phyloP scores from a whole-genome alignment of 2,797 vertebrate species.

The Rhadinocentrus ornatus region DNA sequence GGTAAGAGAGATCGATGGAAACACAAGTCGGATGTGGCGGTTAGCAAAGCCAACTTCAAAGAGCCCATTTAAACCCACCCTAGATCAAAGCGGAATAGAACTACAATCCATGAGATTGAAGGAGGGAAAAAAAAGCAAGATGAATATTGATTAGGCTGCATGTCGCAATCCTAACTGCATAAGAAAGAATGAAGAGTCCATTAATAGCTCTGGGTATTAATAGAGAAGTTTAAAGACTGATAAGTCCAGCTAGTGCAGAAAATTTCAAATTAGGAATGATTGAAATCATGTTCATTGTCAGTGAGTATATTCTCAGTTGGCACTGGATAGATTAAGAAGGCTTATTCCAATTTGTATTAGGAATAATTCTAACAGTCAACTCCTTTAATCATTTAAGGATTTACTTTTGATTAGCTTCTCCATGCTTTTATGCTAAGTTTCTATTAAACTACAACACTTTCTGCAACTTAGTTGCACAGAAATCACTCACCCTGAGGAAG shows the following conservation, averaged over 20 bases:
- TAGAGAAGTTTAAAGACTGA: constrained; percentile 60
- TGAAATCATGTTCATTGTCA: constrained; percentile 58
- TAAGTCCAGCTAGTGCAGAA: constrained; percentile 37
- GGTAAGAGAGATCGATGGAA: constrained; percentile 81
- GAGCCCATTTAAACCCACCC: constrained; percentile 76
- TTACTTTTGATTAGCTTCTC: constrained; percentile 48
- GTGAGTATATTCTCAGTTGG: constrained; percentile 52
- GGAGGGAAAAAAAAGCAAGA: constrained; percentile 58
- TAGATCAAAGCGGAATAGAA: constrained; percentile 82
- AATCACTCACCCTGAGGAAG: constrained; percentile 91
- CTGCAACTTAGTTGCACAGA: constrained; percentile 1
- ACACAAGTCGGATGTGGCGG: constrained; percentile 82
- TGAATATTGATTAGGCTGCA: constrained; percentile 83
- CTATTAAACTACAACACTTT: constrained; percentile 12
- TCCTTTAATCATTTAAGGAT: constrained; percentile 41
- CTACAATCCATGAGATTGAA: constrained; percentile 81
- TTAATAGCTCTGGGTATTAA: constrained; percentile 65
- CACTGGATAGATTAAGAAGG: constrained; percentile 31
- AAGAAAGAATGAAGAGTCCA: constrained; percentile 66
- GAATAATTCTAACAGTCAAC: constrained; percentile 29
- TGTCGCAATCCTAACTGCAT: constrained; percentile 68
- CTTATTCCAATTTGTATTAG: constrained; percentile 49
- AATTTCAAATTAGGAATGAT: constrained; percentile 61
- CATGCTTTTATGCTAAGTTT: constrained; percentile 21
- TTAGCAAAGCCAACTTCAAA: constrained; percentile 86